Conservation (phyloP, 2,797 vertebrate genomes). For the Pristis pectinata region DNA sequence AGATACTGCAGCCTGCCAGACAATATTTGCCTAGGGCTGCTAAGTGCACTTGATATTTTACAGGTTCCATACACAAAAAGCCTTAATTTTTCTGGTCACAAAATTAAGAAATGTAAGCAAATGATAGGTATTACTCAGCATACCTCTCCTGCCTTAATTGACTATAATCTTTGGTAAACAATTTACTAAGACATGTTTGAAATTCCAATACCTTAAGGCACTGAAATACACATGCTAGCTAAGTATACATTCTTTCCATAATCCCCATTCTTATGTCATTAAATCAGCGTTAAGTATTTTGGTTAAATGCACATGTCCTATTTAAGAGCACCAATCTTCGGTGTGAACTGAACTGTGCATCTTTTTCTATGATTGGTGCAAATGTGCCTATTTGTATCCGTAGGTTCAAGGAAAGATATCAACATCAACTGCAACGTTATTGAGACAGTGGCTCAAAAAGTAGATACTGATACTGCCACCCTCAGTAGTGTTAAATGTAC, state of each 20-base stretch:
- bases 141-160: background rate
- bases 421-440: background rate
- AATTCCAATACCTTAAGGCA: background rate
- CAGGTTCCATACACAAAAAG: background rate
- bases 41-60: constrained; percentile 21
- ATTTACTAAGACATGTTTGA: constrained; percentile 17
- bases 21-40: background rate
- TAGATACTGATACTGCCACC: background rate
- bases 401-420: background rate
- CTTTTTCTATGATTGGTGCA: background rate
- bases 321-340: background rate
- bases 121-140: background rate
- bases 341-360: background rate
- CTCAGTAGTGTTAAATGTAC: background rate
- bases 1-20: constrained; percentile 3
- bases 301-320: background rate
- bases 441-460: background rate
- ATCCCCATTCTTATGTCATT: background rate
- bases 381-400: background rate
- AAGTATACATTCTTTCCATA: background rate
- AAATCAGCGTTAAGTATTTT: background rate
- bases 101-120: background rate
- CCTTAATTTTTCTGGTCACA: background rate
- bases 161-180: background rate
- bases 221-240: background rate